Conservation (phyloP, 2,797 vertebrate species). For the Clarias fuscus region DNA sequence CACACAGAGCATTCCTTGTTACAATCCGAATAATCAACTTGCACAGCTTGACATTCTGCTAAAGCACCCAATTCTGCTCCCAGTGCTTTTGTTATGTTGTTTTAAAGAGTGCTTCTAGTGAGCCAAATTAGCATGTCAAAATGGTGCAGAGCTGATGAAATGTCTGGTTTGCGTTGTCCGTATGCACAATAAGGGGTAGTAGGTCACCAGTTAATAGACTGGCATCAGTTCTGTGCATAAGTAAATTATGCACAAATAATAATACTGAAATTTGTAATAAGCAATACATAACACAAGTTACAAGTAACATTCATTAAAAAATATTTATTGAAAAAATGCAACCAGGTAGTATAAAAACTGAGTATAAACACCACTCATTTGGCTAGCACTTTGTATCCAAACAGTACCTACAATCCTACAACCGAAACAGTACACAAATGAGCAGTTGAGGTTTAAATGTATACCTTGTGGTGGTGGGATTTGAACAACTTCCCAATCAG, state of each 20-base stretch:
- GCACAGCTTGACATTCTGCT: conserved; percentile 52
- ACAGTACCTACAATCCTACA: background rate
- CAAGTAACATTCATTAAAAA: background rate
- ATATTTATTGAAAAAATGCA: conserved; percentile 2
- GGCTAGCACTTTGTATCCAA: background rate
- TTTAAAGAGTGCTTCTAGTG: conserved; percentile 53
- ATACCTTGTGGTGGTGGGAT: conserved; percentile 3
- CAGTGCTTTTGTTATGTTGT: conserved; percentile 52
- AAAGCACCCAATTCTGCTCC: conserved; percentile 46
- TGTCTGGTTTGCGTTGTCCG: conserved; percentile 49
- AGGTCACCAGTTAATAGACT: conserved; percentile 48
- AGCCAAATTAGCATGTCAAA: conserved; percentile 62
- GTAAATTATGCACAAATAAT: background rate
- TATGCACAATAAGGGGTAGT: conserved; percentile 41
- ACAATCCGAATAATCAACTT: conserved; percentile 52
- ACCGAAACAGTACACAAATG: background rate
- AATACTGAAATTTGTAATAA: background rate
- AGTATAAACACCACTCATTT: background rate
- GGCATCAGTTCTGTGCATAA: background rate
- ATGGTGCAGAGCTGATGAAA: conserved; percentile 54
- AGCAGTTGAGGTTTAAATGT: background rate
- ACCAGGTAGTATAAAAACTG: background rate
- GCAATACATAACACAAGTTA: background rate
- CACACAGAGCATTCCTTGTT: conserved; percentile 47
- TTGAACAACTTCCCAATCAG: background rate